These are phyloP conservation scores for Lobophora halterata DNA, from an alignment of 2,888 invertebrate species.

Conservation along the genomic window DNA sequence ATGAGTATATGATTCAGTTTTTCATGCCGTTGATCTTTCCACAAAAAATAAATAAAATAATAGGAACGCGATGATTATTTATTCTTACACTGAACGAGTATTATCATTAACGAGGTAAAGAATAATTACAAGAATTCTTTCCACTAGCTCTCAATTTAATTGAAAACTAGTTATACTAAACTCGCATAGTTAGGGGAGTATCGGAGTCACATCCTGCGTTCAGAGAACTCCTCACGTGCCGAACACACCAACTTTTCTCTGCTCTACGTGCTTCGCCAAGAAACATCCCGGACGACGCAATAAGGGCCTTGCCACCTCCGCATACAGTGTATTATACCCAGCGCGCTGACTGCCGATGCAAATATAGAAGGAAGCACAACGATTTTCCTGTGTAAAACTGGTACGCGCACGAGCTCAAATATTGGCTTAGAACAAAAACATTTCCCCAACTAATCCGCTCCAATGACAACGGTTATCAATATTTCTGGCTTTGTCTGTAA, in stretches of 20 bases:
- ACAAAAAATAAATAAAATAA: no score
- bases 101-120: no score
- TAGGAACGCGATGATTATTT: no score
- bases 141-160: conserved; percentile 27
- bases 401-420: conserved; percentile 21
- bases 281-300: conserved; percentile 5
- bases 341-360: conserved; percentile 17
- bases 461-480: conserved; percentile 10
- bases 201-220: conserved; percentile 10
- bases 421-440: conserved; percentile 25
- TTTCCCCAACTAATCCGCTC: conserved; percentile 11
- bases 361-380: conserved; percentile 24
- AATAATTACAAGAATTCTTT: conserved; percentile 23
- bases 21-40: no score
- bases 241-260: conserved; percentile 30
- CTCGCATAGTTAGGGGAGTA: conserved; percentile 17
- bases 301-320: conserved; percentile 11
- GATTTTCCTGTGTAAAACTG: conserved; percentile 26
- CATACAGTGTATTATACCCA: conserved; percentile 15
- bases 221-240: conserved; percentile 29
- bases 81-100: no score
- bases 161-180: conserved; percentile 26
- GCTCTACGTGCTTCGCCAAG: conserved; percentile 24
- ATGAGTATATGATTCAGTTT: no score
- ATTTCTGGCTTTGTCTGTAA: no score